Percentiles rank a stretch among this genome's conserved stretches.
Conservation (phyloP, 2,113 vertebrate genomes). For the Dromiciops gliroides region DNA sequence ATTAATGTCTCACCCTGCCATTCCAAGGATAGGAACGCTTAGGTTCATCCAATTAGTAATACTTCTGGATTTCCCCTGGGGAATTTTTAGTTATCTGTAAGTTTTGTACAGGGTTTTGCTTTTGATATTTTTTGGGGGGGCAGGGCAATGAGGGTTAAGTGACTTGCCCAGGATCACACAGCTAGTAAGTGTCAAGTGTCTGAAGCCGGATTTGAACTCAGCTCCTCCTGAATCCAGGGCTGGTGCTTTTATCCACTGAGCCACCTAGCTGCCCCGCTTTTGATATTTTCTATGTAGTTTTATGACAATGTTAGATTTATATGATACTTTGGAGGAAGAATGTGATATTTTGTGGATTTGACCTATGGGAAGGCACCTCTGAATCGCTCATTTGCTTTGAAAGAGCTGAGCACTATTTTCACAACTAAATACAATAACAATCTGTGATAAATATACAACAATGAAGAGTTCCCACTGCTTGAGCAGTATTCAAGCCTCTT, state of each 20-base stretch:
- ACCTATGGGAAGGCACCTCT: neutral
- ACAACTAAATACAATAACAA: neutral
- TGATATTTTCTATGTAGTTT: neutral
- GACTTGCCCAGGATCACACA: too few relatives aligned
- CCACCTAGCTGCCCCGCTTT: too few relatives aligned
- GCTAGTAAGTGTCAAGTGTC: too few relatives aligned
- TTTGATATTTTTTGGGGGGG: neutral
- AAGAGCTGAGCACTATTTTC: neutral
- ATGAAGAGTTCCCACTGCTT: neutral
- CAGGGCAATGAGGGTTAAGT: too few relatives aligned
- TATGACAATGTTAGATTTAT: neutral
- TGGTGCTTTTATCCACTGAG: too few relatives aligned
- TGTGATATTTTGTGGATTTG: neutral
- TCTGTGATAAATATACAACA: neutral
- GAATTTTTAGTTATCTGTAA: neutral
- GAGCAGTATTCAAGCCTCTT: neutral
- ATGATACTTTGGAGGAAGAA: neutral
- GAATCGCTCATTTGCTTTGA: neutral
- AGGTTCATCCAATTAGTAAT: neutral
- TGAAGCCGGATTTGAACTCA: too few relatives aligned
- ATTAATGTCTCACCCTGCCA: neutral
- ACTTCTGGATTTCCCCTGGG: neutral
- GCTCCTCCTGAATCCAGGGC: too few relatives aligned
- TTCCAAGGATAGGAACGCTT: neutral
- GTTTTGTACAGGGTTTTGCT: neutral